Percentiles rank a stretch among this genome's conserved stretches.
Evolutionary conservation across 2,113 vertebrate genomes (phyloP).

Genomic region (Choloepus hoffmanni): DNA sequence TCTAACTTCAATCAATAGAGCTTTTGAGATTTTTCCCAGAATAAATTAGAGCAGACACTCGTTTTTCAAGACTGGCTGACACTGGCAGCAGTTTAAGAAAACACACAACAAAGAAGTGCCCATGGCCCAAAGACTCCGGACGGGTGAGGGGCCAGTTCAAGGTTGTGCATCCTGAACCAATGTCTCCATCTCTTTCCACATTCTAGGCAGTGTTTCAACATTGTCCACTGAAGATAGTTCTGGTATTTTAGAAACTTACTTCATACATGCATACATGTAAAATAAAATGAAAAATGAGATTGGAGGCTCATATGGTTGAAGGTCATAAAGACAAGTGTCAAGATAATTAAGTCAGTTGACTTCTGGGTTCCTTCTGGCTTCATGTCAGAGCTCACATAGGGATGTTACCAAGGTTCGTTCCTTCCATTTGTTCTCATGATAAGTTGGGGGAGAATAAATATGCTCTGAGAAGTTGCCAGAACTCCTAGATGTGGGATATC

Average conservation of each 20-base stretch:
- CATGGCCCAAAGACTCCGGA: conserved; percentile 57
- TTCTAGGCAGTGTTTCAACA: neutral
- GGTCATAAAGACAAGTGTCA: neutral
- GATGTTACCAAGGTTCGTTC: neutral
- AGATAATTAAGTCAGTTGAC: neutral
- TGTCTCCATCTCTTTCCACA: neutral
- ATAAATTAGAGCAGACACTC: conserved; percentile 72
- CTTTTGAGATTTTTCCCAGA: conserved; percentile 58
- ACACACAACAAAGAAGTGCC: conserved; percentile 69
- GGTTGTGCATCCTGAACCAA: neutral
- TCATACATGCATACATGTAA: neutral
- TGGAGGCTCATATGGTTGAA: neutral
- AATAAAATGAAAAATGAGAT: conserved; percentile 3
- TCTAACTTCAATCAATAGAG: conserved; percentile 71
- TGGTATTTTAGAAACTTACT: conserved; percentile 13
- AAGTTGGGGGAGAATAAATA: neutral
- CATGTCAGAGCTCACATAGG: neutral
- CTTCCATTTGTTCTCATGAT: neutral
- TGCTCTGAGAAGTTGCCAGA: neutral
- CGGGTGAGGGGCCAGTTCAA: conserved; percentile 37
- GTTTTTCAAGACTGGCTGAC: conserved; percentile 66
- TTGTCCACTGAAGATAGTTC: neutral
- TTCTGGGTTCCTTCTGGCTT: neutral
- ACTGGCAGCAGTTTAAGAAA: conserved; percentile 69
- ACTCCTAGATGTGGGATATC: conserved; percentile 17